phyloP scores from a whole-genome alignment of 2,888 invertebrate species.

The Timandra comae region DNA sequence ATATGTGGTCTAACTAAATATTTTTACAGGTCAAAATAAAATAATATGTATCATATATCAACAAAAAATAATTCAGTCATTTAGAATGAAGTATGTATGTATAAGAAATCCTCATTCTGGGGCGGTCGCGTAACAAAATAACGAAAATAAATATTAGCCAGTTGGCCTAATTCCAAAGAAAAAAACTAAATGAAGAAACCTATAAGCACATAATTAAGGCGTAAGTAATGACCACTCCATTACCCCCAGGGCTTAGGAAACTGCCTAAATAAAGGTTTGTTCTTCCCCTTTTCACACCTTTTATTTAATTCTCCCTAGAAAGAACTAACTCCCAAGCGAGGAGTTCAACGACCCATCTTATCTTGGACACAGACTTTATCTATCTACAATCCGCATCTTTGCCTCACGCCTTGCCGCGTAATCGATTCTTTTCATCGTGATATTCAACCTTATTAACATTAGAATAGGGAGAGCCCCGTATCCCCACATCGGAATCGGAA shows the following conservation, averaged over 20 bases:
- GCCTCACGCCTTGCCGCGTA: constrained; percentile 37
- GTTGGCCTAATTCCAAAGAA: constrained; percentile 3
- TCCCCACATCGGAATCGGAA: constrained; percentile 14
- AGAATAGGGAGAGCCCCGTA: constrained; percentile 33
- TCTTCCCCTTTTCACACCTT: constrained; percentile 15
- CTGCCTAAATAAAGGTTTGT: constrained; percentile 10
- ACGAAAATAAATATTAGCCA: too few species aligned
- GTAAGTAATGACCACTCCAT: too few species aligned
- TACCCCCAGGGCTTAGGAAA: constrained; percentile 4
- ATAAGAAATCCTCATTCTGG: too few species aligned
- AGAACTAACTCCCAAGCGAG: constrained; percentile 38
- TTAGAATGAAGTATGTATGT: too few species aligned
- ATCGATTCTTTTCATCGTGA: constrained; percentile 40
- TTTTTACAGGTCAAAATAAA: too few species aligned
- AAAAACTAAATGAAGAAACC: constrained; percentile 3
- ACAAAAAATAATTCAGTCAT: too few species aligned
- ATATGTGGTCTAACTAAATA: too few species aligned
- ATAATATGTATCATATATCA: too few species aligned
- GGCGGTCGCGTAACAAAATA: too few species aligned
- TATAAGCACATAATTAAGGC: too few species aligned
- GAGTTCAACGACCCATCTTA: constrained; percentile 59
- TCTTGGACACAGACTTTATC: constrained; percentile 58
- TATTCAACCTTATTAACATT: constrained; percentile 39
- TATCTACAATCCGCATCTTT: constrained; percentile 55
- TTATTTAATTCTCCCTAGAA: constrained; percentile 25